These are phyloP conservation scores for Eurosta solidaginis DNA, from an alignment of 1,140 invertebrate genomes.

Conservation along the genomic window DNA sequence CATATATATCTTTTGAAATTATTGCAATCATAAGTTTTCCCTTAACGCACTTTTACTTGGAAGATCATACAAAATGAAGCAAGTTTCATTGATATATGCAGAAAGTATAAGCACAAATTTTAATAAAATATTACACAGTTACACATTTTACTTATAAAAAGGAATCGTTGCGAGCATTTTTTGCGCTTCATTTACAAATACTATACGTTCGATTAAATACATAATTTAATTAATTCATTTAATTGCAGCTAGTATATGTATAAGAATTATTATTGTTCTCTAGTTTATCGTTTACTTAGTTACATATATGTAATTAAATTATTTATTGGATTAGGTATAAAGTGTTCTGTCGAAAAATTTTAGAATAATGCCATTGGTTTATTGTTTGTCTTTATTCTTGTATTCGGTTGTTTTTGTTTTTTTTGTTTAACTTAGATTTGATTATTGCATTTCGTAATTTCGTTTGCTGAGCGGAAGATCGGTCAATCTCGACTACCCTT, in stretches of 20 bases:
- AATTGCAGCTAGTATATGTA: constrained; percentile 24
- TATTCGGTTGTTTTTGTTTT: too few species aligned
- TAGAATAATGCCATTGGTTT: too few species aligned
- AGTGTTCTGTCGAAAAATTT: background rate
- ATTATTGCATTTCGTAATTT: too few species aligned
- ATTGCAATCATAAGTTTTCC: too few species aligned
- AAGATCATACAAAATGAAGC: background rate
- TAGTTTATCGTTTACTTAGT: background rate
- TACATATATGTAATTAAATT: background rate
- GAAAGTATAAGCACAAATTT: background rate
- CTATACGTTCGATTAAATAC: constrained; percentile 9
- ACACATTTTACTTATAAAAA: constrained; percentile 3
- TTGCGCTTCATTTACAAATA: constrained; percentile 15
- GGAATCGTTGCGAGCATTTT: constrained; percentile 16
- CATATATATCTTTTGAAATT: too few species aligned
- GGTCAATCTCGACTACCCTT: too few species aligned
- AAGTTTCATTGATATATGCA: background rate
- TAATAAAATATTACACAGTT: constrained; percentile 4
- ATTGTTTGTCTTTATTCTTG: too few species aligned
- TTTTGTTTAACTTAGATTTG: too few species aligned
- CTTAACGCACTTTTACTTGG: background rate
- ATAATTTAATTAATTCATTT: constrained; percentile 25
- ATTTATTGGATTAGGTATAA: background rate
- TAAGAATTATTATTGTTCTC: constrained; percentile 28
- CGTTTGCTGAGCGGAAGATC: too few species aligned